phyloP scores from a whole-genome alignment of 2,113 vertebrate genomes.

The Hystrix brachyura region DNA sequence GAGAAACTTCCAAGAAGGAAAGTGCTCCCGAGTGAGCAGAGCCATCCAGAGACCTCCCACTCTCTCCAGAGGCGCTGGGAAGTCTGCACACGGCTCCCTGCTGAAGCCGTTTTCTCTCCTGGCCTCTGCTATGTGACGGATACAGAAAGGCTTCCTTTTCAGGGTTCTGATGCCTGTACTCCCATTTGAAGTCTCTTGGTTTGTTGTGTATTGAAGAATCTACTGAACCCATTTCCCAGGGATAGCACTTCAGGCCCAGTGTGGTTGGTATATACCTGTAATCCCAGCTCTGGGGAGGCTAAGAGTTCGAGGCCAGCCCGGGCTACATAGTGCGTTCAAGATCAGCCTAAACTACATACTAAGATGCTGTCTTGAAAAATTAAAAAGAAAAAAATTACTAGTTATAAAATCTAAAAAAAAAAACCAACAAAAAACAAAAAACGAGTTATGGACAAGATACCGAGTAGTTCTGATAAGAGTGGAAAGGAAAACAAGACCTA shows the following conservation, averaged over 20 bases:
- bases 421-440: background rate
- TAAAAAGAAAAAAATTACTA: too few species aligned
- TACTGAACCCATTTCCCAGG: background rate
- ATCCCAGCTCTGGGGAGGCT: background rate
- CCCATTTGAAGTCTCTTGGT: background rate
- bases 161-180: background rate
- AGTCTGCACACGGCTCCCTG: background rate
- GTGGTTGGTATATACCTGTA: background rate
- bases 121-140: background rate
- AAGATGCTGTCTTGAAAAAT: background rate
- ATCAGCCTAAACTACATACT: background rate
- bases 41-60: background rate
- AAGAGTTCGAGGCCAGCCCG: background rate
- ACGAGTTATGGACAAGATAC: slow-evolving; percentile 11
- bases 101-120: background rate
- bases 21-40: slow-evolving; percentile 21
- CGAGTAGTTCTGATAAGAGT: background rate
- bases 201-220: slow-evolving; percentile 36
- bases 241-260: background rate
- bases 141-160: background rate
- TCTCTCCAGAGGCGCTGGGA: background rate
- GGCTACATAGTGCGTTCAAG: too few species aligned
- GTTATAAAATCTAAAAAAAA: background rate
- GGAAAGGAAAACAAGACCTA: background rate
- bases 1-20: slow-evolving; percentile 43